Percentiles rank a stretch among this genome's conserved stretches.
phyloP scores from a whole-genome alignment of 2,113 vertebrate genomes.

The Calyptommatus sinebrachiatus region DNA sequence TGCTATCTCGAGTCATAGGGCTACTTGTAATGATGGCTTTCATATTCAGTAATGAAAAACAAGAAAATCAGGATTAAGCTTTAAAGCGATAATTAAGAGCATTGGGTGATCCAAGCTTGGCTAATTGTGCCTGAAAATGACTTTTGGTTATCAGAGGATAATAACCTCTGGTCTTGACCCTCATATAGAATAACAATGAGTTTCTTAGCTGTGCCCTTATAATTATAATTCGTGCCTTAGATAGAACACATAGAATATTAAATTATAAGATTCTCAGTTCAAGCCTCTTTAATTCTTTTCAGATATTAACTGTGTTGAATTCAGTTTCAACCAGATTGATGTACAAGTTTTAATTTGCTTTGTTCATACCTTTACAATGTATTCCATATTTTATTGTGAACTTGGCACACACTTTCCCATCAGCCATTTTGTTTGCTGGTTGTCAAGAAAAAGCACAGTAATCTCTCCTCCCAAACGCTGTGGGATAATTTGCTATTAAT shows the following conservation, averaged over 20 bases:
- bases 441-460: too few species aligned
- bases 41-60: not conserved
- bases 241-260: not conserved
- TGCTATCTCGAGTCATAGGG: not conserved
- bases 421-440: too few species aligned
- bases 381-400: too few species aligned
- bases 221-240: constrained; percentile 12
- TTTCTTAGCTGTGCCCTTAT: not conserved
- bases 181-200: not conserved
- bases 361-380: too few species aligned
- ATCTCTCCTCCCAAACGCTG: too few species aligned
- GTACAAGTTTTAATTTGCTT: too few species aligned
- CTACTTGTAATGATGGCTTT: not conserved
- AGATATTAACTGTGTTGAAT: not conserved
- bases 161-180: not conserved
- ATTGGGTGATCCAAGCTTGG: not conserved
- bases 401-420: too few species aligned
- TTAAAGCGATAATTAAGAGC: not conserved
- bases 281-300: not conserved
- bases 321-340: not conserved
- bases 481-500: too few species aligned
- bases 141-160: constrained; percentile 2
- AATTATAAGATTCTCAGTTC: not conserved
- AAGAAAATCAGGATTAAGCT: not conserved
- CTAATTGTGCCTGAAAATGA: not conserved